phyloP scores from a whole-genome alignment of 2,888 invertebrate species.

The Clitarchus hookeri region DNA sequence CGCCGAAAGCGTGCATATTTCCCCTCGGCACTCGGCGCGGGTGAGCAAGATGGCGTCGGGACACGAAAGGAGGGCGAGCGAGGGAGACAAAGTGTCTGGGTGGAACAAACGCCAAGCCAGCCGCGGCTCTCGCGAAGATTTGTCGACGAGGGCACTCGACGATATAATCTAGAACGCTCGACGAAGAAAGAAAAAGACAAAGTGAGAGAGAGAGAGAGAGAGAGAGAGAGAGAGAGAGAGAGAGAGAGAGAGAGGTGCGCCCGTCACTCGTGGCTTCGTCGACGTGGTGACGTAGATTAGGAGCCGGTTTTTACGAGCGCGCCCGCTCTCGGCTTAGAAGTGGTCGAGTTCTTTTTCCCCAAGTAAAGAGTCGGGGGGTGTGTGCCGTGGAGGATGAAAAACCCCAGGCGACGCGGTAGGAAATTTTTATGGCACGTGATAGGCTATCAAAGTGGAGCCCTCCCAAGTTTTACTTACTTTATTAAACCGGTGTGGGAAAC shows the following conservation, averaged over 20 bases:
- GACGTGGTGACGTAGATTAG: background rate
- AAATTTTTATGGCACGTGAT: background rate
- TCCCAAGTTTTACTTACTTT: background rate
- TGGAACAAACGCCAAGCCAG: background rate
- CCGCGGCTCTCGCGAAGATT: background rate
- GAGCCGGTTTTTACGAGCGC: background rate
- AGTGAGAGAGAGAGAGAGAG: no score
- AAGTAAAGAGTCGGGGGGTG: background rate
- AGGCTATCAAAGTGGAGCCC: slow-evolving; percentile 7
- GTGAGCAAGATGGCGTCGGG: background rate
- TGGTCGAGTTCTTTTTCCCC: background rate
- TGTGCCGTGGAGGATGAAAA: background rate
- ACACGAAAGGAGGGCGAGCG: background rate
- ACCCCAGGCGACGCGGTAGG: background rate
- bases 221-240: no score
- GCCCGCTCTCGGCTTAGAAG: background rate
- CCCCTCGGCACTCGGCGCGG: background rate
- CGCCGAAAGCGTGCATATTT: background rate
- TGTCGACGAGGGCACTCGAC: slow-evolving; percentile 9
- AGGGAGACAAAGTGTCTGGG: background rate
- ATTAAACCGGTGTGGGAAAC: background rate
- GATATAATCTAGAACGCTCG: background rate
- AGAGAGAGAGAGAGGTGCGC: no score
- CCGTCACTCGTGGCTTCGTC: background rate
- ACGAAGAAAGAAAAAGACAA: background rate